phyloP scores from a whole-genome alignment of 2,113 vertebrate species.

The Mus spicilegus region DNA sequence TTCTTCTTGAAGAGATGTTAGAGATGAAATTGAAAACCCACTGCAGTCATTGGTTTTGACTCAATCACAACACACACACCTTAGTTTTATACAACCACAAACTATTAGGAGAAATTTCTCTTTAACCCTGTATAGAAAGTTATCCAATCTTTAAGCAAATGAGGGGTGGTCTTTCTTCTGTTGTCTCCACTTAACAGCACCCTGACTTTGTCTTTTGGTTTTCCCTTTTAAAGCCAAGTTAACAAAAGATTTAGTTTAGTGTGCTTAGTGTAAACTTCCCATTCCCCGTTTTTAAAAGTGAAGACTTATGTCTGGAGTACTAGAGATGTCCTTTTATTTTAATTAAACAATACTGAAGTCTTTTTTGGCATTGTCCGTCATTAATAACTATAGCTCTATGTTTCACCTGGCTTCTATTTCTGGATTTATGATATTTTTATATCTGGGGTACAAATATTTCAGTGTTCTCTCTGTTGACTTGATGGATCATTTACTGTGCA shows the following conservation, averaged over 20 bases:
- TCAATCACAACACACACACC: slow-evolving; percentile 4
- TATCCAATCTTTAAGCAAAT: not conserved
- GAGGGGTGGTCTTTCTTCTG: not conserved
- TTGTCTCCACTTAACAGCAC: not conserved
- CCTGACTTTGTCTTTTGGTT: not conserved
- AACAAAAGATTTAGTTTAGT: not conserved
- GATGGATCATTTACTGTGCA: not conserved
- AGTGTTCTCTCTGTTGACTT: not conserved
- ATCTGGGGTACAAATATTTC: not conserved
- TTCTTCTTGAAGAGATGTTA: slow-evolving; percentile 11
- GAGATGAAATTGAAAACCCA: slow-evolving; percentile 8
- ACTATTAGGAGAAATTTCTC: not conserved
- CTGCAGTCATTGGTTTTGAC: not conserved
- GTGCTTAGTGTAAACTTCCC: not conserved
- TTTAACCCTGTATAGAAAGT: not conserved
- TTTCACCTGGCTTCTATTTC: slow-evolving; percentile 37
- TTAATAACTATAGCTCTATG: not conserved
- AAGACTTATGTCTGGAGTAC: not conserved
- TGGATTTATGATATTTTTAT: slow-evolving; percentile 26
- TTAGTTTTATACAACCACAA: slow-evolving; percentile 13
- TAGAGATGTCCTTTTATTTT: slow-evolving; percentile 12
- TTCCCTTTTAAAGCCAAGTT: not conserved
- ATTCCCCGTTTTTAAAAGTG: slow-evolving; percentile 21
- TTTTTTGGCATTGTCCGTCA: not conserved
- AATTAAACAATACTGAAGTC: not conserved